Percentiles rank a stretch among this genome's conserved stretches.
phyloP scores from a whole-genome alignment of 2,113 vertebrate genomes.

The Muscicapa adusta region DNA sequence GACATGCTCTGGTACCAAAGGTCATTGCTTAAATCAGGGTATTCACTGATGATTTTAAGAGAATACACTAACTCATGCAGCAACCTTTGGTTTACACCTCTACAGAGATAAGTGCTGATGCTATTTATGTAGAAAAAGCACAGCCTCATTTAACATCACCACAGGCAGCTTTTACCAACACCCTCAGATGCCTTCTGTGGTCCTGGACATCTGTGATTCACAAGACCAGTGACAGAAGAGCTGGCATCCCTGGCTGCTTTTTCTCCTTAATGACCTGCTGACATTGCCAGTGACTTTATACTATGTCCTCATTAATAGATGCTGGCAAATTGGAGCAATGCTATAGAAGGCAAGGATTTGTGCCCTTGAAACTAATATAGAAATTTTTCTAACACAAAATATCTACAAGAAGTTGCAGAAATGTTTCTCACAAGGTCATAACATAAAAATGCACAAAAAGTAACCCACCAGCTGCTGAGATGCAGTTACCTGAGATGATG shows the following conservation, averaged over 20 bases:
- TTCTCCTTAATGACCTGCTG: not conserved
- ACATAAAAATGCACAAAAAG: not conserved
- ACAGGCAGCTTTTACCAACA: not conserved
- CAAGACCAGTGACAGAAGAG: not conserved
- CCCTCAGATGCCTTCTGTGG: not conserved
- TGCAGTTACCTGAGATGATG: not conserved
- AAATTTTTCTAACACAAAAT: not conserved
- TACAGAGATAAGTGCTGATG: not conserved
- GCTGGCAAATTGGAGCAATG: not conserved
- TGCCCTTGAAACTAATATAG: not conserved
- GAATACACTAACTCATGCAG: not conserved
- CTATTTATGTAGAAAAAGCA: not conserved
- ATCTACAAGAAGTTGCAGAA: not conserved
- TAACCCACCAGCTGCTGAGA: not conserved
- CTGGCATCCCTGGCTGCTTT: not conserved
- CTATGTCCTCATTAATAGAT: not conserved
- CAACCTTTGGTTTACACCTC: not conserved
- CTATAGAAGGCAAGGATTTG: not conserved
- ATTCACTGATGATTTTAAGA: not conserved
- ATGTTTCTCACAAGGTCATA: not conserved
- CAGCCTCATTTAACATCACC: not conserved
- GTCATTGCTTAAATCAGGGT: not conserved
- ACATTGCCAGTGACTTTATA: not conserved
- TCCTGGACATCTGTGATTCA: not conserved
- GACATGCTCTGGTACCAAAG: not conserved